Evolutionary conservation across 1,140 invertebrate genomes (phyloP).

Genomic region (Nomia melanderi): DNA sequence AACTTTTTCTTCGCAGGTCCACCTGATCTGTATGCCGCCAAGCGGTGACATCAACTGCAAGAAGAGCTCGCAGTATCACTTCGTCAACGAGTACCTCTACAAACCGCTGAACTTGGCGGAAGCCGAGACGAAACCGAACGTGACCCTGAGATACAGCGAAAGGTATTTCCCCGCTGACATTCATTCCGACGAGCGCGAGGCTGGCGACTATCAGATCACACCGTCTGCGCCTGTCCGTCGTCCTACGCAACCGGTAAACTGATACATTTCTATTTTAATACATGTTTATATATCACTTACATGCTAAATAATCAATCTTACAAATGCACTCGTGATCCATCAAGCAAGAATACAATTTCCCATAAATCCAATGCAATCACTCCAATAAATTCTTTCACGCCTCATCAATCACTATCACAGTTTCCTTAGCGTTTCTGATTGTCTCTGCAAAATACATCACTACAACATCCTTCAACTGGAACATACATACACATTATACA

Average conservation of each 20-base stretch:
- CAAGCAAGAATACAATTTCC: too few relatives aligned
- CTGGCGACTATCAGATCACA: constrained; percentile 81
- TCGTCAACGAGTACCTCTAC: constrained; percentile 96
- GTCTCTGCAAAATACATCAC: too few relatives aligned
- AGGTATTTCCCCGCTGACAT: constrained; percentile 90
- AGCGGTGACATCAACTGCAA: constrained; percentile 94
- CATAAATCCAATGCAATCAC: too few relatives aligned
- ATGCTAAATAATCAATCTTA: too few relatives aligned
- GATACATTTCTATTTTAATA: not conserved
- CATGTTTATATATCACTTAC: too few relatives aligned
- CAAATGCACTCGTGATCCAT: too few relatives aligned
- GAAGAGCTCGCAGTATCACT: constrained; percentile 93
- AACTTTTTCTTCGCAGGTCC: constrained; percentile 85
- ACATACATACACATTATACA: too few relatives aligned
- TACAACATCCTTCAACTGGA: too few relatives aligned
- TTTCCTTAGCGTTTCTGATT: too few relatives aligned
- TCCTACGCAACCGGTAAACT: constrained; percentile 65
- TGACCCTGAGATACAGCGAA: constrained; percentile 92
- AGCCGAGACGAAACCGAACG: constrained; percentile 89
- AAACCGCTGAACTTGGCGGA: constrained; percentile 92
- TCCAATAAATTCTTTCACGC: too few relatives aligned
- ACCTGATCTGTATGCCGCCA: constrained; percentile 95
- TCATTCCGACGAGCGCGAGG: constrained; percentile 86
- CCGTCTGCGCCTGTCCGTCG: constrained; percentile 66
- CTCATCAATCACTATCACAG: too few relatives aligned